Evolutionary conservation across 1,140 invertebrate genomes (phyloP), one percentile per base, ranked within the genome.

Genomic region (Drosophila rufa): DNA sequence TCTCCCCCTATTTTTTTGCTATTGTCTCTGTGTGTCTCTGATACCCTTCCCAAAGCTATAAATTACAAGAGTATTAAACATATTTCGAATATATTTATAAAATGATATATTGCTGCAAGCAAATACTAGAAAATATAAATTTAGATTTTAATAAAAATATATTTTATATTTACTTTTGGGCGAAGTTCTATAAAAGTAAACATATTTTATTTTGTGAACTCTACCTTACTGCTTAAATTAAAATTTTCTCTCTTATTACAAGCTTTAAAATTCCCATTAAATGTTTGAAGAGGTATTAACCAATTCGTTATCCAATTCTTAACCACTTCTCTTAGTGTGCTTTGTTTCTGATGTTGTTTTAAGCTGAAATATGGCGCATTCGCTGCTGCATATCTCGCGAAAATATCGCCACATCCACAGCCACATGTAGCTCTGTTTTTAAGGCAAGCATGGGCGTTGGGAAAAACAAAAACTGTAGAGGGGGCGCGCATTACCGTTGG

Each of bases 361-460:
- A 53, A 56, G 69, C 66, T 89, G 66, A 89, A 89, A 81, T 81
- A 89, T 89, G 78, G 74, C 66, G 80, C 62, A 69, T 68, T 80
- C 65, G 61, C 47, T 56, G 68, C 61, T 56, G 75, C 73, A 75
- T 84, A 89, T 75, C 68, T 79, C 69, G 76, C 80, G 66, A 65
- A 89, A 83, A 82, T 86, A 86, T 86, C 82, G 82, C 82, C 45
- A 38, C 43, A 61, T 68, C 33, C 53, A 70, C 43, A 60, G 67
- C 30, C 51, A 69, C 42, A 61, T 71, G 47, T 27, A 43, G 51
- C 33, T 36, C 38, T 65, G 19, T 22, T 60, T 65, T 33, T 45
- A 59, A 36, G 4, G 36, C n/a, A 55, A 40, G 40, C 36, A 66
- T 33, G 43, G 45, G 33, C 5, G 30, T 38, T 33, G 33, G n/a